phyloP scores from a whole-genome alignment of 2,888 invertebrate genomes.

The Epinotia brunnichana region DNA sequence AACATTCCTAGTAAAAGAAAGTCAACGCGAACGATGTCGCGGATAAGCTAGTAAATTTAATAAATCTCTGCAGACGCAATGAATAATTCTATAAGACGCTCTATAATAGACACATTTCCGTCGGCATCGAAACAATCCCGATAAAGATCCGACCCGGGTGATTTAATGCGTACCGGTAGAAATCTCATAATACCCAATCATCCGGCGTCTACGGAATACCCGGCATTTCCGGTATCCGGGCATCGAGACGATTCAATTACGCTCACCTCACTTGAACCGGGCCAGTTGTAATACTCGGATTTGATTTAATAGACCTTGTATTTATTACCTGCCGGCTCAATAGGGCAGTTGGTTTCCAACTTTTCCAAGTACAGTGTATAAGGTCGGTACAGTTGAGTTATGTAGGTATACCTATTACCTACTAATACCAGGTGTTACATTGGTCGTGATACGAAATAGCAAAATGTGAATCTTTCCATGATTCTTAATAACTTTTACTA shows the following conservation, averaged over 20 bases:
- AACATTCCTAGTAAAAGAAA: not conserved
- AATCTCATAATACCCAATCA: constrained; percentile 82
- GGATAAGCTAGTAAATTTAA: not conserved
- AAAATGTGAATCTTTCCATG: no score
- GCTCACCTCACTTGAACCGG: constrained; percentile 49
- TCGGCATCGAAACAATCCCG: constrained; percentile 45
- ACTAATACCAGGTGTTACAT: no score
- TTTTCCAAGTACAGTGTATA: not conserved
- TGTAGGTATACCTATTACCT: no score
- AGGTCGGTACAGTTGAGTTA: not conserved
- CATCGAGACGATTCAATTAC: constrained; percentile 58
- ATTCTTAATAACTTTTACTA: no score
- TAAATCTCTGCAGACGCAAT: constrained; percentile 16
- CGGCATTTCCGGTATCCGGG: constrained; percentile 47
- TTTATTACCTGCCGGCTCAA: constrained; percentile 5
- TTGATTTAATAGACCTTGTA: constrained; percentile 35
- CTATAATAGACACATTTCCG: constrained; percentile 56
- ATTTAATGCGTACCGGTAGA: constrained; percentile 69
- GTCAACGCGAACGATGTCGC: not conserved
- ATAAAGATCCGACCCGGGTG: constrained; percentile 58
- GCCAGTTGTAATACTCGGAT: constrained; percentile 20
- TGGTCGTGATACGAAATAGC: no score
- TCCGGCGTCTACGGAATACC: constrained; percentile 60
- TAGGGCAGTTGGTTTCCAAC: constrained; percentile 18
- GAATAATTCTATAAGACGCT: constrained; percentile 12